These are phyloP conservation scores for Ramphastos sulfuratus DNA, from an alignment of 2,113 vertebrate genomes.

Conservation along the genomic window DNA sequence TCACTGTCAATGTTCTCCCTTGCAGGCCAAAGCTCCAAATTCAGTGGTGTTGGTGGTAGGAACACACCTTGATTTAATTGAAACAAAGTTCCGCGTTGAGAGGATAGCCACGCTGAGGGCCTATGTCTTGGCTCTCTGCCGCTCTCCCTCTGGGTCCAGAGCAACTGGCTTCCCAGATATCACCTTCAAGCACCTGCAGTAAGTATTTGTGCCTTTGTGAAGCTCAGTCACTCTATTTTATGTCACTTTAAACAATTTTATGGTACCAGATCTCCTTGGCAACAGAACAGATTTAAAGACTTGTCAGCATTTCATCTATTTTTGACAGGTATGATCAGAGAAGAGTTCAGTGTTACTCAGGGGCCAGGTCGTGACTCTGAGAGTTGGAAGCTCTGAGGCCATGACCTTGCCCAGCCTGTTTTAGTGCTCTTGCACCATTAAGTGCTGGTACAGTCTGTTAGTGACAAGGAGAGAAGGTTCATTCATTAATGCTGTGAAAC, in stretches of 20 bases:
- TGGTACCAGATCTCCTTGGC: constrained; percentile 48
- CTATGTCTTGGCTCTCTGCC: constrained; percentile 91
- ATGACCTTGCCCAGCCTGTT: not conserved
- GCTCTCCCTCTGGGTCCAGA: constrained; percentile 89
- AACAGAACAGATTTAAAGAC: not conserved
- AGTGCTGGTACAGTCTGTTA: not conserved
- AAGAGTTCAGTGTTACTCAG: not conserved
- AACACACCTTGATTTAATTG: constrained; percentile 95
- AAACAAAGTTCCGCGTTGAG: constrained; percentile 91
- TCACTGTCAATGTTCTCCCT: not conserved
- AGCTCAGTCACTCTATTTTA: not conserved
- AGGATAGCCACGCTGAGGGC: constrained; percentile 92
- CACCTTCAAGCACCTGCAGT: constrained; percentile 93
- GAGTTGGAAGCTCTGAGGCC: constrained; percentile 11
- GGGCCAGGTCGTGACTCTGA: not conserved
- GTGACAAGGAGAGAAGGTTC: not conserved
- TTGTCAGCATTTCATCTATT: constrained; percentile 5
- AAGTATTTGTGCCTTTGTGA: constrained; percentile 54
- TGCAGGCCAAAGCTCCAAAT: constrained; percentile 92
- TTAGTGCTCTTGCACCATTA: not conserved
- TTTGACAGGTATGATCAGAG: constrained; percentile 8
- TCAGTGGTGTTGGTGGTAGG: constrained; percentile 93
- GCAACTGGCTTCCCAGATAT: constrained; percentile 93
- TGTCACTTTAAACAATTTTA: constrained; percentile 24
- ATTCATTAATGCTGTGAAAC: not conserved